Percentiles rank a stretch among this genome's conserved stretches.
Conservation (phyloP, 1,140 invertebrate genomes). For the Leptopilina clavipes region DNA sequence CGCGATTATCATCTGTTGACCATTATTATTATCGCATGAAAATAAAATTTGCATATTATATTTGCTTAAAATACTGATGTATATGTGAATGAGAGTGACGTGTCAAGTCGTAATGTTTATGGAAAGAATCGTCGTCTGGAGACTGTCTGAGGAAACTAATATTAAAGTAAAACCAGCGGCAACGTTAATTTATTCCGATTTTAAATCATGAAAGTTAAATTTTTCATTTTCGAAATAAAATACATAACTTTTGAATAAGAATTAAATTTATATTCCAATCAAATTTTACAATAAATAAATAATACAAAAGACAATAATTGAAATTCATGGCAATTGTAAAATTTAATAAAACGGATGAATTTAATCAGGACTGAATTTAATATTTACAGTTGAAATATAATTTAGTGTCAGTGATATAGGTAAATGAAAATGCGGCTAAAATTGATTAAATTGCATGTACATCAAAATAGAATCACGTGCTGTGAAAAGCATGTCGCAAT, state of each 20-base stretch:
- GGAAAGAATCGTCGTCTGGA: neutral
- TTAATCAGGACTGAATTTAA: too few relatives aligned
- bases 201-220: too few relatives aligned
- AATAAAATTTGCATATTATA: neutral
- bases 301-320: too few relatives aligned
- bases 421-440: too few relatives aligned
- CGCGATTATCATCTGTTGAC: neutral
- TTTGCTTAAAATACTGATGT: neutral
- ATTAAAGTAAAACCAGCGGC: neutral
- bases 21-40: neutral
- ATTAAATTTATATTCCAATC: too few relatives aligned
- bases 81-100: neutral
- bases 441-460: neutral
- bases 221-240: too few relatives aligned
- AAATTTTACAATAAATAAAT: too few relatives aligned
- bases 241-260: too few relatives aligned
- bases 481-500: neutral
- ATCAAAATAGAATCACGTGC: neutral
- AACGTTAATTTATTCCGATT: neutral
- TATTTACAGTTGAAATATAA: too few relatives aligned
- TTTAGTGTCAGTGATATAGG: too few relatives aligned
- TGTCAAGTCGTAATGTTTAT: neutral
- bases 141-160: conserved; percentile 9
- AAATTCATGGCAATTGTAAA: too few relatives aligned
- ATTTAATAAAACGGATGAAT: too few relatives aligned